Evolutionary conservation across 2,888 invertebrate genomes (phyloP), one percentile per base, ranked within the genome.

Genomic region (Drosophila rubida): DNA sequence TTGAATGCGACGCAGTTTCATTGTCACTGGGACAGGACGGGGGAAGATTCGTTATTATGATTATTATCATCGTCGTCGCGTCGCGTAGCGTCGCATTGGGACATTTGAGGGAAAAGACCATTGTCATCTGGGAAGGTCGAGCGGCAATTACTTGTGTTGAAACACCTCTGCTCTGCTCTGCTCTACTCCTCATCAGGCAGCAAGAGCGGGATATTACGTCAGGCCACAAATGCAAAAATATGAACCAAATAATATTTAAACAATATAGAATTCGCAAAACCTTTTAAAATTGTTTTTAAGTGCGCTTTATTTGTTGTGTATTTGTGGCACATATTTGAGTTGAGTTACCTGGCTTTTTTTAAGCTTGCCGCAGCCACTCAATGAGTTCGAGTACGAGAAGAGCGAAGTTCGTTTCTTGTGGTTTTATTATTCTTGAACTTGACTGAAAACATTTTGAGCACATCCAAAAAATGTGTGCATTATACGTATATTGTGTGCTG

Each of bases 51-150:
- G 49, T 68, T 59, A 49, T 60, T 27, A 37, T 57, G 48, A 44
- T 55, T 4, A 32, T 32, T n/a, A 11, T 32, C 6, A 7, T 32
- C 3, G 5, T 27, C 9, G 9, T 27, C 9, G 3, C 9, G 9
- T 2, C 9, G 9, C 3, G 8, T 22, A 55, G 48, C 48, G 55
- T 57, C 48, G 7, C 16, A 49, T 57, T 42, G 66, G 69, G 11
- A 14, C 7, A 27, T 41, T 27, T 42, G 44, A 53, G 59, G 53
- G 62, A n/a, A 46, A 46, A 68, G 75, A 78, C 78, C 86, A 83
- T 86, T 85, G 82, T 74, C 86, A 80, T 78, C 71, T 54, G 75
- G 69, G 82, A 83, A 83, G 82, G 82, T 83, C 81, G 72, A 49
- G 51, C 72, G 72, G 75, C 78, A 80, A 78, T 78, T 80, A 67